phyloP scores from a whole-genome alignment of 2,797 vertebrate species.

The Argya squamiceps region DNA sequence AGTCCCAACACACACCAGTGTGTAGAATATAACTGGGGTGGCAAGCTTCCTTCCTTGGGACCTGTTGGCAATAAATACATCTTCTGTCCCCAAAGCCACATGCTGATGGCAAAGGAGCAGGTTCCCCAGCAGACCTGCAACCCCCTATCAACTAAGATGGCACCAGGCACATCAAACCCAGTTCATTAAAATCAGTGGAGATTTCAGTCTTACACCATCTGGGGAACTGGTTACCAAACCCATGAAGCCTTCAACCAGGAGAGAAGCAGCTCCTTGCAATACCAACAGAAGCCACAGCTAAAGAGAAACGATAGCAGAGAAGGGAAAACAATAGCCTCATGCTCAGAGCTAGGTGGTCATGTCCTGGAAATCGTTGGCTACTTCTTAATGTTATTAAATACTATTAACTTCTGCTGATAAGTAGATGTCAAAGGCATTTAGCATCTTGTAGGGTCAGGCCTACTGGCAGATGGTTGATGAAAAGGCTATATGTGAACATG shows the following conservation, averaged over 20 bases:
- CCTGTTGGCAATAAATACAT: neutral
- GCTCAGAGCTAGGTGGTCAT: neutral
- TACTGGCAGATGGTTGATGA: neutral
- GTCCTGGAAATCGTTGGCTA: neutral
- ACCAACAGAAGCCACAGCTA: neutral
- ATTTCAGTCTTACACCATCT: neutral
- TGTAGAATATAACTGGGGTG: too few relatives aligned
- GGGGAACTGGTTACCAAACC: neutral
- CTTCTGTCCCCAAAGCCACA: neutral
- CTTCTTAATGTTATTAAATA: neutral
- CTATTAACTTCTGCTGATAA: constrained; percentile 32
- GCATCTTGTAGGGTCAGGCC: neutral
- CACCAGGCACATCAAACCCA: neutral
- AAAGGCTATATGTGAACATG: neutral
- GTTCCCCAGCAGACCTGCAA: neutral
- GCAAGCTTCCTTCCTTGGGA: neutral
- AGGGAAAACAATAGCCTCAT: neutral
- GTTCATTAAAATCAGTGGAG: neutral
- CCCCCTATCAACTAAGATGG: neutral
- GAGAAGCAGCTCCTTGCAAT: neutral
- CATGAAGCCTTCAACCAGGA: neutral
- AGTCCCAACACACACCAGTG: neutral
- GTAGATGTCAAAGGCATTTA: constrained; percentile 32
- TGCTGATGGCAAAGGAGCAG: neutral
- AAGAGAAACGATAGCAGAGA: neutral